Evolutionary conservation across 2,113 vertebrate species (phyloP).

Genomic region (Bubo scandiacus): DNA sequence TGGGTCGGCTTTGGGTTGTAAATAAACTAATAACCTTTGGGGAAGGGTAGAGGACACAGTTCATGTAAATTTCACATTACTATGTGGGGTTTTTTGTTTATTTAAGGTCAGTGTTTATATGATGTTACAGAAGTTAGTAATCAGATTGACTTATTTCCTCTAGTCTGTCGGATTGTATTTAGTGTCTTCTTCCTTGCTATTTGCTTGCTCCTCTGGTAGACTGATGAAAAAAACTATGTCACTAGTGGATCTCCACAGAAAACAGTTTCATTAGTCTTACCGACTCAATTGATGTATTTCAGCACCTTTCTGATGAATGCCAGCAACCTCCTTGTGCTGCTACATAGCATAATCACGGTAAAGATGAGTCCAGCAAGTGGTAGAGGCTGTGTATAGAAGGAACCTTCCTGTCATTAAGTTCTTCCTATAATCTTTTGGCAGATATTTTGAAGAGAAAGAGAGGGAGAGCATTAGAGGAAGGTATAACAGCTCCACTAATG

Average conservation of each 20-base stretch:
- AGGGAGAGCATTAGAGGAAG: neutral
- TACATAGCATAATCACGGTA: neutral
- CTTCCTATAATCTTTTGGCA: neutral
- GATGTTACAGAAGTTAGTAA: neutral
- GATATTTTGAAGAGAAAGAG: neutral
- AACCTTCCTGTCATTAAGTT: neutral
- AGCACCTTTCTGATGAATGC: neutral
- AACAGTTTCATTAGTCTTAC: neutral
- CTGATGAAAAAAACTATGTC: neutral
- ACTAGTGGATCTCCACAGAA: neutral
- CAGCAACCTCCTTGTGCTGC: neutral
- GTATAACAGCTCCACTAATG: neutral
- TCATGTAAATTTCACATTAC: neutral
- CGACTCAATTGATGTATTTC: neutral
- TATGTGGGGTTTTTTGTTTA: neutral
- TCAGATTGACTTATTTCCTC: neutral
- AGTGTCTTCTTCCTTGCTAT: neutral
- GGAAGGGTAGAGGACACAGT: neutral
- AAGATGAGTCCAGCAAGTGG: neutral
- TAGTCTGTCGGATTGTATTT: neutral
- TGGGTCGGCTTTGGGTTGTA: neutral
- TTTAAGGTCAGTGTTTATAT: neutral
- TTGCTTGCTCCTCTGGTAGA: conserved; percentile 6
- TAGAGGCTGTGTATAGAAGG: neutral
- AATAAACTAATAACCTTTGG: neutral